Conservation (phyloP, 2,797 vertebrate species). For the Notamacropus eugenii region DNA sequence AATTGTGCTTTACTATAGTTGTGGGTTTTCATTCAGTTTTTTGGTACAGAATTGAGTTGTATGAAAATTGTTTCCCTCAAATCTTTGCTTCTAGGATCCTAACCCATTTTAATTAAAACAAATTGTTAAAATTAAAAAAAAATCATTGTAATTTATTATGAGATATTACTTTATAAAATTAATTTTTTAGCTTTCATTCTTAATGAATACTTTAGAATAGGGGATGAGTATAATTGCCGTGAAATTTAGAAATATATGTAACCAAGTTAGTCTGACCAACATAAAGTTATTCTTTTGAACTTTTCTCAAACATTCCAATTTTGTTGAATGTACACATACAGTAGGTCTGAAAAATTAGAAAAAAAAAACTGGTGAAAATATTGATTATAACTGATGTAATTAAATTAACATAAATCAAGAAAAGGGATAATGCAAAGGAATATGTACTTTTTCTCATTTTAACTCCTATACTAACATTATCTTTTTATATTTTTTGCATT, state of each 20-base stretch:
- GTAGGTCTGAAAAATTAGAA: conserved; percentile 10
- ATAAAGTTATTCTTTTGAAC: conserved; percentile 40
- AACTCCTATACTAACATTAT: conserved; percentile 52
- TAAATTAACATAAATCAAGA: conserved; percentile 65
- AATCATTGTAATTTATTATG: background rate
- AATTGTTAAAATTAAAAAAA: conserved; percentile 34
- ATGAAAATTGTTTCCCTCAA: conserved; percentile 23
- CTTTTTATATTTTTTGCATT: conserved; percentile 68
- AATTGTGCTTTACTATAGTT: conserved; percentile 38
- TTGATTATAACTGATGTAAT: conserved; percentile 15
- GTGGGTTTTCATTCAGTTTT: conserved; percentile 33
- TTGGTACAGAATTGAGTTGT: conserved; percentile 29
- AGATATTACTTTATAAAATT: conserved; percentile 15
- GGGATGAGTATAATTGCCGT: conserved; percentile 12
- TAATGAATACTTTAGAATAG: conserved; percentile 17
- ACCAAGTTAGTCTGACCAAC: background rate
- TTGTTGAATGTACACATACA: background rate
- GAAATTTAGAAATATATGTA: conserved; percentile 57
- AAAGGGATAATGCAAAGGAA: conserved; percentile 81
- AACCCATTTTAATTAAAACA: conserved; percentile 44
- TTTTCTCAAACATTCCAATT: conserved; percentile 36
- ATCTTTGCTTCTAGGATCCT: conserved; percentile 28
- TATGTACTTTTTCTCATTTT: conserved; percentile 60
- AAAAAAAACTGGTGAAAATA: conserved; percentile 20
- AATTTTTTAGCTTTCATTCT: conserved; percentile 22